Percentiles rank a stretch among this genome's conserved stretches.
These are phyloP conservation scores for Thalassophryne amazonica DNA, from an alignment of 2,797 vertebrate genomes.

Conservation along the genomic window DNA sequence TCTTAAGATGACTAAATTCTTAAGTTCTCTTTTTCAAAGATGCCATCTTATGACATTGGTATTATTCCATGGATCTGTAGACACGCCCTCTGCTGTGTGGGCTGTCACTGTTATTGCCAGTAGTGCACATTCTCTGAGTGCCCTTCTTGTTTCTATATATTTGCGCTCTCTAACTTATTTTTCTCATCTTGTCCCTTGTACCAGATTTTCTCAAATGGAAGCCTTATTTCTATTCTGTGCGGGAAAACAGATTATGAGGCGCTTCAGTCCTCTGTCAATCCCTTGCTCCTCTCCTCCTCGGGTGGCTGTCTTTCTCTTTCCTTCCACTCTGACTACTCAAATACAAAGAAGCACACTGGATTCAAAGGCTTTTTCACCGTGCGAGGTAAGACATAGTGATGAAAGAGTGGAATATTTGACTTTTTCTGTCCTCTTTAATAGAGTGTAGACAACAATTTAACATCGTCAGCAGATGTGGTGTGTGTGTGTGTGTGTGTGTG, in stretches of 20 bases:
- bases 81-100: no score
- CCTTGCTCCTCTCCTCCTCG: slow-evolving; percentile 68
- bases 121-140: background rate
- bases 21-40: no score
- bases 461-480: no score
- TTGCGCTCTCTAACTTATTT: background rate
- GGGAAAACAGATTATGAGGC: slow-evolving; percentile 68
- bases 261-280: slow-evolving; percentile 63
- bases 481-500: no score
- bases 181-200: background rate
- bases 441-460: no score
- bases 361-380: slow-evolving; percentile 86
- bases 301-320: slow-evolving; percentile 77
- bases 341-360: slow-evolving; percentile 83
- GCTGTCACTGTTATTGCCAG: no score
- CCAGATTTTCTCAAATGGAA: slow-evolving; percentile 64
- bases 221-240: slow-evolving; percentile 73
- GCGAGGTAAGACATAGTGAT: slow-evolving; percentile 73
- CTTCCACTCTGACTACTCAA: slow-evolving; percentile 90
- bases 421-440: no score
- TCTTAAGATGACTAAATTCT: no score
- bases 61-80: no score
- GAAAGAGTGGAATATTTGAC: background rate
- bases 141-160: background rate
- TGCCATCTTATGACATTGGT: no score